phyloP scores from a whole-genome alignment of 1,140 invertebrate species.

The Trissolcus basalis region DNA sequence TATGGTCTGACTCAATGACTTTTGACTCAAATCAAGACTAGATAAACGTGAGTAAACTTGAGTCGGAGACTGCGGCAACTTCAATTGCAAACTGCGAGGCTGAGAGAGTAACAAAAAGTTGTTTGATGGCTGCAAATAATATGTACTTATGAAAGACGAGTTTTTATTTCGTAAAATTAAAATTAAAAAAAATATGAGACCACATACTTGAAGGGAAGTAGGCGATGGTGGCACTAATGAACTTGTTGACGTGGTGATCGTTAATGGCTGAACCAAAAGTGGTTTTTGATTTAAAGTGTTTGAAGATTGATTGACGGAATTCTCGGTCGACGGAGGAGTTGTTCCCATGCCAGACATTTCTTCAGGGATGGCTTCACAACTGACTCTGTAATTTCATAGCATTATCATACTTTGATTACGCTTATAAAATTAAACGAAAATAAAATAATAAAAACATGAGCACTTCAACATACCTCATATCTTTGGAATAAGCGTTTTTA shows the following conservation, averaged over 20 bases:
- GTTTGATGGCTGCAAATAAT: slow-evolving; percentile 58
- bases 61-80: slow-evolving; percentile 77
- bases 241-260: slow-evolving; percentile 56
- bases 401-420: too few relatives aligned
- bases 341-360: slow-evolving; percentile 83
- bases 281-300: slow-evolving; percentile 68
- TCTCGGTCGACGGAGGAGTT: slow-evolving; percentile 76
- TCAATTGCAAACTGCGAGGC: slow-evolving; percentile 64
- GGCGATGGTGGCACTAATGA: slow-evolving; percentile 72
- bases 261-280: slow-evolving; percentile 65
- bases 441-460: slow-evolving; percentile 2
- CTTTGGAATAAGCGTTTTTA: slow-evolving; percentile 81
- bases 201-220: slow-evolving; percentile 64
- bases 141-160: too few relatives aligned
- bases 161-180: slow-evolving; percentile 5
- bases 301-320: slow-evolving; percentile 64
- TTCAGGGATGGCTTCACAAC: slow-evolving; percentile 92
- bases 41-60: slow-evolving; percentile 73
- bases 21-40: slow-evolving; percentile 67
- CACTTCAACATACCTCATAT: slow-evolving; percentile 78
- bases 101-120: slow-evolving; percentile 66
- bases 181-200: slow-evolving; percentile 5
- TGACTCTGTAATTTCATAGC: slow-evolving; percentile 77
- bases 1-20: slow-evolving; percentile 50
- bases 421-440: too few relatives aligned